Percentiles rank a stretch among this genome's conserved stretches.
Evolutionary conservation across 1,140 invertebrate genomes (phyloP).

Genomic region (Macrobrachium nipponense): DNA sequence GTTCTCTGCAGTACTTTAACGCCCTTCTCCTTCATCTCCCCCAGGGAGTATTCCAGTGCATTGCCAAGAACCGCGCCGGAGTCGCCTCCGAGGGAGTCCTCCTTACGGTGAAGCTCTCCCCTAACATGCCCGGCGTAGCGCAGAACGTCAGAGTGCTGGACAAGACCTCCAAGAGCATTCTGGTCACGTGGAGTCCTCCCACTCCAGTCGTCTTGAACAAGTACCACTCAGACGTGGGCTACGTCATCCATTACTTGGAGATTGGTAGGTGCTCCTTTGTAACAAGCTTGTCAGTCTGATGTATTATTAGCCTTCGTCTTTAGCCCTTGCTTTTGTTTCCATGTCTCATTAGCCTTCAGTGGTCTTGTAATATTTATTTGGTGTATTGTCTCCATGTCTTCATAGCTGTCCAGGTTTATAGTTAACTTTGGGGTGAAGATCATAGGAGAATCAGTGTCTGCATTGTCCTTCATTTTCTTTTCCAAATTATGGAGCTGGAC

Average conservation of each 20-base stretch:
- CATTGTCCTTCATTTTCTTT: no score
- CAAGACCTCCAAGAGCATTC: background rate
- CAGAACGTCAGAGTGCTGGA: slow-evolving; percentile 1
- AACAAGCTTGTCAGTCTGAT: no score
- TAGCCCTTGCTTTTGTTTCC: no score
- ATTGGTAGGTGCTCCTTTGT: no score
- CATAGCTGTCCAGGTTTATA: no score
- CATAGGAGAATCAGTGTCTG: no score
- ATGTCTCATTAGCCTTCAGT: no score
- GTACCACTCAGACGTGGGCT: background rate
- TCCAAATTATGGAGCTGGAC: no score
- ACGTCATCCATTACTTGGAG: slow-evolving; percentile 6
- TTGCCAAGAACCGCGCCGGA: slow-evolving; percentile 25
- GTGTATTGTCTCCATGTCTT: no score
- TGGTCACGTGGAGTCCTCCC: slow-evolving; percentile 6
- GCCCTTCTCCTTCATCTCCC: background rate
- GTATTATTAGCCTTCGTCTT: no score
- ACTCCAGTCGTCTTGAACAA: background rate
- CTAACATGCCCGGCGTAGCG: slow-evolving; percentile 26
- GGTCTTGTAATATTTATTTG: no score
- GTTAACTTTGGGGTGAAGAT: no score
- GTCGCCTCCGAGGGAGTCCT: slow-evolving; percentile 42
- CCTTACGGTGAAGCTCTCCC: slow-evolving; percentile 8
- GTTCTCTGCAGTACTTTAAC: background rate
- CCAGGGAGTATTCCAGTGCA: slow-evolving; percentile 46